Evolutionary conservation across 2,797 vertebrate genomes (phyloP).

Genomic region (Nannoperca obscura): DNA sequence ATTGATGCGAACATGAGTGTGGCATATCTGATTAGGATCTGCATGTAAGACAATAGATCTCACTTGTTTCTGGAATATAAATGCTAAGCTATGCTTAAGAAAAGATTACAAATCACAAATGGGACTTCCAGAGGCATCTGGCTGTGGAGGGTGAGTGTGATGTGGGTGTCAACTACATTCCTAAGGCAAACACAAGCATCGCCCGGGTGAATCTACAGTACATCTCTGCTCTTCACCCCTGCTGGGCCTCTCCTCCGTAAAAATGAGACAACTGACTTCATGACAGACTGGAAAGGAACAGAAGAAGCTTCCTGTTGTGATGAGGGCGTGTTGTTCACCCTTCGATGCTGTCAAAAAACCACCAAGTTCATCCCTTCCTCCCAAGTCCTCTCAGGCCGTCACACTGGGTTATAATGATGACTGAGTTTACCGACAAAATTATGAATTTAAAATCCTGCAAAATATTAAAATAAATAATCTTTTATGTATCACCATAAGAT

Average conservation of each 20-base stretch:
- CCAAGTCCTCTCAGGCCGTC: slow-evolving; percentile 41
- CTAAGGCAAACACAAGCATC: slow-evolving; percentile 55
- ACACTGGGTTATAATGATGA: slow-evolving; percentile 30
- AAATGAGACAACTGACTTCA: slow-evolving; percentile 54
- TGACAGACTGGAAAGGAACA: slow-evolving; percentile 45
- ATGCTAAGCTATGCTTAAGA: not conserved
- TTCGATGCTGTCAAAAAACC: slow-evolving; percentile 59
- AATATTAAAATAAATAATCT: slow-evolving; percentile 4
- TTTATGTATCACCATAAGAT: slow-evolving; percentile 27
- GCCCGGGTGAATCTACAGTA: slow-evolving; percentile 67
- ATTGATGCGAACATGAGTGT: not conserved
- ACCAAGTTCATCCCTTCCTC: slow-evolving; percentile 67
- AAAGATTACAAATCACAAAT: slow-evolving; percentile 43
- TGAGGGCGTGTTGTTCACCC: slow-evolving; percentile 60
- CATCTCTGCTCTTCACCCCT: slow-evolving; percentile 40
- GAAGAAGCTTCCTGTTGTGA: slow-evolving; percentile 52
- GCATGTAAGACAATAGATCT: slow-evolving; percentile 2
- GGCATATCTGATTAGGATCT: slow-evolving; percentile 10
- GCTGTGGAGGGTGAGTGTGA: slow-evolving; percentile 43
- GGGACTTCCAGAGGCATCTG: slow-evolving; percentile 27
- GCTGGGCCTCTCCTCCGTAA: slow-evolving; percentile 55
- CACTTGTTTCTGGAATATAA: slow-evolving; percentile 15
- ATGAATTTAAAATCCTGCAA: slow-evolving; percentile 10
- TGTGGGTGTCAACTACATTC: slow-evolving; percentile 63
- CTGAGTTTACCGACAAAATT: slow-evolving; percentile 10